Conservation (phyloP, 92 coral and sea anemone genomes). For the Porites rus region DNA sequence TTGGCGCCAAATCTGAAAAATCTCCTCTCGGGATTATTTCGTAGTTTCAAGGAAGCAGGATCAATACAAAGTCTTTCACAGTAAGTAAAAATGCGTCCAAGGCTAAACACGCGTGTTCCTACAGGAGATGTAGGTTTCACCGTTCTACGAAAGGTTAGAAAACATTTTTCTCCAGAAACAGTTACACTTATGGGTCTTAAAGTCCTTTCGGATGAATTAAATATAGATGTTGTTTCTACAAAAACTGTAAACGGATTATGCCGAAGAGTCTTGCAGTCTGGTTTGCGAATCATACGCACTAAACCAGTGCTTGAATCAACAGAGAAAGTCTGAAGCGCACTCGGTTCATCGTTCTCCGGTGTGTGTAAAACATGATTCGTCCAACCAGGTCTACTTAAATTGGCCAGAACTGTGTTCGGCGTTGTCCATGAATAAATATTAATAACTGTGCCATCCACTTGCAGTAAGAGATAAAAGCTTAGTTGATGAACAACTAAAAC, state of each 20-base stretch:
- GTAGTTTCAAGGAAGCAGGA: slow-evolving; percentile 59
- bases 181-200: slow-evolving; percentile 45
- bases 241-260: slow-evolving; percentile 64
- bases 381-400: slow-evolving; percentile 67
- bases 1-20: slow-evolving; percentile 72
- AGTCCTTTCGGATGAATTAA: slow-evolving; percentile 46
- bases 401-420: slow-evolving; percentile 66
- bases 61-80: slow-evolving; percentile 18
- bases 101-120: slow-evolving; percentile 66
- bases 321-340: slow-evolving; percentile 51
- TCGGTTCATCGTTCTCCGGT: slow-evolving; percentile 38
- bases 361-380: slow-evolving; percentile 57
- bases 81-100: slow-evolving; percentile 53
- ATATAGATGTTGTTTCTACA: slow-evolving; percentile 69
- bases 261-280: slow-evolving; percentile 70
- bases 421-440: slow-evolving; percentile 79
- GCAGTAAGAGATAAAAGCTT: slow-evolving; percentile 34
- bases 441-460: slow-evolving; percentile 68
- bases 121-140: slow-evolving; percentile 51
- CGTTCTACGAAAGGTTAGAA: slow-evolving; percentile 65
- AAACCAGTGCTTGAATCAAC: slow-evolving; percentile 78
- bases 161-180: slow-evolving; percentile 63
- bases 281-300: slow-evolving; percentile 70
- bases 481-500: slow-evolving; percentile 30
- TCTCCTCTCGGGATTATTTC: slow-evolving; percentile 50